Conservation (phyloP, 2,888 invertebrate species). For the Lasius platythorax region DNA sequence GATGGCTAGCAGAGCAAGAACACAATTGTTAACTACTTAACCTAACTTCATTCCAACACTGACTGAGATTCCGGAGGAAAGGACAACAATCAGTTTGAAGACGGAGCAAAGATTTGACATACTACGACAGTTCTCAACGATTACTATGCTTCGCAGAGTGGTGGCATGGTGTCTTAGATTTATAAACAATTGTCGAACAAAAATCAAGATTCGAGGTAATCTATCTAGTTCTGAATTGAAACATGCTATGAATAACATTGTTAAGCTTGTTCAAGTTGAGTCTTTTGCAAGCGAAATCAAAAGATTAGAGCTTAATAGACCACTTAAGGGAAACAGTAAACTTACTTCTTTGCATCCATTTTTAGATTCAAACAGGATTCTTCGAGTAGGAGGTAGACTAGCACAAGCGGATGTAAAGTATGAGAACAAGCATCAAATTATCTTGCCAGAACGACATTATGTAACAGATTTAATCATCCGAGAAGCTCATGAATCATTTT, state of each 20-base stretch:
- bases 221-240: neutral
- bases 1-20: neutral
- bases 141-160: neutral
- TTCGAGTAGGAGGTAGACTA: neutral
- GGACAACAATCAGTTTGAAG: neutral
- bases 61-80: neutral
- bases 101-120: neutral
- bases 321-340: neutral
- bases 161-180: slow-evolving; percentile 8
- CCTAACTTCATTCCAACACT: neutral
- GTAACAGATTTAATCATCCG: neutral
- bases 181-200: neutral
- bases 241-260: neutral
- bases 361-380: neutral
- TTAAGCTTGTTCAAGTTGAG: neutral
- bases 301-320: neutral
- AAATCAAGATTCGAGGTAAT: neutral
- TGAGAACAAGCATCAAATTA: neutral
- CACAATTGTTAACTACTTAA: too few relatives aligned
- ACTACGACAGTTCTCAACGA: neutral
- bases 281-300: neutral
- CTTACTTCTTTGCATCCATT: neutral
- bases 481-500: neutral
- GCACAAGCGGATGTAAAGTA: neutral
- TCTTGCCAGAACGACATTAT: neutral